Evolutionary conservation across 2,888 invertebrate genomes (phyloP).

Genomic region (Maniola hyperantus): DNA sequence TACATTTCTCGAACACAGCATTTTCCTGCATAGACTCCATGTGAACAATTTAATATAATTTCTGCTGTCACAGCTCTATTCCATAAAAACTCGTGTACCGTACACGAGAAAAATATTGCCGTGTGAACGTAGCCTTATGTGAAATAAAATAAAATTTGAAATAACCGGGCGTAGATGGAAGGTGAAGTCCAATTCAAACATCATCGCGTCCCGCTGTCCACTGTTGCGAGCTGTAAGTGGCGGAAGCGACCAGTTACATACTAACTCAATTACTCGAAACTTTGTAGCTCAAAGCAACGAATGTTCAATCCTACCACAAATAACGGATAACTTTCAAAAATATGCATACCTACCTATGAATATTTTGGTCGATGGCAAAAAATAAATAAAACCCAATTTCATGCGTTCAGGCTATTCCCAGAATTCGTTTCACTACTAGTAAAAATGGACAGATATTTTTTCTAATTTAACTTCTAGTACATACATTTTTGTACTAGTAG

Average conservation of each 20-base stretch:
- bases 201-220: neutral
- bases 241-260: slow-evolving; percentile 23
- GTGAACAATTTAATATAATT: no score
- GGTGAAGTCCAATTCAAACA: neutral
- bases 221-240: neutral
- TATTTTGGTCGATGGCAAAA: neutral
- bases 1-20: no score
- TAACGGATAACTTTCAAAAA: neutral
- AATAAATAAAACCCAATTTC: neutral
- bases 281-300: neutral
- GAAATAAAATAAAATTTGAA: neutral
- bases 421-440: no score
- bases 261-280: slow-evolving; percentile 21
- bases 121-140: no score
- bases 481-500: no score
- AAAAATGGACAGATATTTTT: no score
- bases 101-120: no score
- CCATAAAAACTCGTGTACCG: no score
- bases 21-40: no score
- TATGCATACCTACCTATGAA: neutral
- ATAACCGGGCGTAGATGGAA: neutral
- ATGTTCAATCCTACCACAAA: neutral
- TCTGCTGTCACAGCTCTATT: no score
- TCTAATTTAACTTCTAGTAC: no score
- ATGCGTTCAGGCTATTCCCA: no score